Evolutionary conservation across 2,113 vertebrate species (phyloP).

Genomic region (Perca schrenkii): DNA sequence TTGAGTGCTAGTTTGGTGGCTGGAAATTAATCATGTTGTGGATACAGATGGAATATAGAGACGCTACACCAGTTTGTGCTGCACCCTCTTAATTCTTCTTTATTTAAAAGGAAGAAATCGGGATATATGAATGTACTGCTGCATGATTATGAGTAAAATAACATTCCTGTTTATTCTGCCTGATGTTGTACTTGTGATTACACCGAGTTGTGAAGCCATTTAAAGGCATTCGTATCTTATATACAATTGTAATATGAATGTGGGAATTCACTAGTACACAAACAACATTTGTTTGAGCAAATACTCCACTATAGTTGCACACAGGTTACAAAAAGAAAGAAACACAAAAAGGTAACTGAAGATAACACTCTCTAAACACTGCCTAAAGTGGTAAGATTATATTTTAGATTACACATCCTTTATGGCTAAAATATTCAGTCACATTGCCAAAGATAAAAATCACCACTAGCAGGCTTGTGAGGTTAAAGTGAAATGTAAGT

Average conservation of each 20-base stretch:
- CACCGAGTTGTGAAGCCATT: not conserved
- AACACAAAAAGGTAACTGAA: not conserved
- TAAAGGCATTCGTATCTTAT: not conserved
- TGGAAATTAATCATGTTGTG: slow-evolving; percentile 52
- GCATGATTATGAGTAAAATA: not conserved
- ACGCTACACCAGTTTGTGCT: slow-evolving; percentile 39
- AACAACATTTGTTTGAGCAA: not conserved
- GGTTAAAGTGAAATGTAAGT: slow-evolving; percentile 18
- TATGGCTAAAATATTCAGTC: not conserved
- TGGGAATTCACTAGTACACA: not conserved
- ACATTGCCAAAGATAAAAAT: not conserved
- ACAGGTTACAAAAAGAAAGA: not conserved
- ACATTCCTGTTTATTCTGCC: not conserved
- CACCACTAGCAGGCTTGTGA: not conserved
- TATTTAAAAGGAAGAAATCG: not conserved
- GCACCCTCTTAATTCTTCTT: not conserved
- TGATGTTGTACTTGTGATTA: not conserved
- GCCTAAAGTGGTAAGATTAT: not conserved
- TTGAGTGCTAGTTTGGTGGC: slow-evolving; percentile 38
- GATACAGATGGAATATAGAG: slow-evolving; percentile 48
- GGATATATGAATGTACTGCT: not conserved
- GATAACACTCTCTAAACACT: not conserved
- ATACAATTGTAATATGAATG: not conserved
- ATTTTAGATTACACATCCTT: not conserved
- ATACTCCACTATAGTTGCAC: not conserved